Evolutionary conservation across 53 echinoderm and acorn worm species (phyloP).

Genomic region (Hippasteria phrygiana): DNA sequence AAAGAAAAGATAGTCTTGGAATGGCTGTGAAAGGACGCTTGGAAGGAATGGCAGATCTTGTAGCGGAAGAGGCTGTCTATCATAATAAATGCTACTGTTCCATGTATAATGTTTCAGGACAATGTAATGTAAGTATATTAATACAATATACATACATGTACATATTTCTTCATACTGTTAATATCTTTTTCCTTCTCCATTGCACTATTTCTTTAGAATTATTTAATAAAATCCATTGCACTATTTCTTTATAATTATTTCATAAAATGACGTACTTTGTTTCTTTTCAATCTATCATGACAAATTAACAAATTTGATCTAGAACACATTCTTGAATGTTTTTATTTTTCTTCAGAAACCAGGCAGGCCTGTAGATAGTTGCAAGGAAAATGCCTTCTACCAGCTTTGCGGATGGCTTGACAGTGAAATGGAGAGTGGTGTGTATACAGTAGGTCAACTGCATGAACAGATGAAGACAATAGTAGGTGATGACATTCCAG

Average conservation of each 20-base stretch:
- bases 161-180: too few relatives aligned
- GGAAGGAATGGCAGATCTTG: conserved; percentile 72
- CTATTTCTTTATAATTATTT: too few relatives aligned
- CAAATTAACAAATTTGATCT: too few relatives aligned
- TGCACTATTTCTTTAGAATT: too few relatives aligned
- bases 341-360: conserved; percentile 70
- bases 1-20: conserved; percentile 64
- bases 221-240: too few relatives aligned
- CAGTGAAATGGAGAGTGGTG: conserved; percentile 69
- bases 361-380: conserved; percentile 67
- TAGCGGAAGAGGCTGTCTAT: conserved; percentile 75
- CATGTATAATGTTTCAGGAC: conserved; percentile 1
- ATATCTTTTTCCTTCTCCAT: too few relatives aligned
- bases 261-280: too few relatives aligned
- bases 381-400: conserved; percentile 61
- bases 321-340: too few relatives aligned
- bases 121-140: conserved; percentile 36
- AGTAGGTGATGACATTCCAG: conserved; percentile 39
- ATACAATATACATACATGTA: conserved; percentile 12
- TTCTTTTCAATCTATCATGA: too few relatives aligned
- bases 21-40: conserved; percentile 75
- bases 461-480: conserved; percentile 58
- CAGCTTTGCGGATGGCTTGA: conserved; percentile 75
- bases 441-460: conserved; percentile 63
- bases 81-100: conserved; percentile 63